Evolutionary conservation across 1,140 invertebrate genomes (phyloP).

Genomic region (Trichoplusia ni): DNA sequence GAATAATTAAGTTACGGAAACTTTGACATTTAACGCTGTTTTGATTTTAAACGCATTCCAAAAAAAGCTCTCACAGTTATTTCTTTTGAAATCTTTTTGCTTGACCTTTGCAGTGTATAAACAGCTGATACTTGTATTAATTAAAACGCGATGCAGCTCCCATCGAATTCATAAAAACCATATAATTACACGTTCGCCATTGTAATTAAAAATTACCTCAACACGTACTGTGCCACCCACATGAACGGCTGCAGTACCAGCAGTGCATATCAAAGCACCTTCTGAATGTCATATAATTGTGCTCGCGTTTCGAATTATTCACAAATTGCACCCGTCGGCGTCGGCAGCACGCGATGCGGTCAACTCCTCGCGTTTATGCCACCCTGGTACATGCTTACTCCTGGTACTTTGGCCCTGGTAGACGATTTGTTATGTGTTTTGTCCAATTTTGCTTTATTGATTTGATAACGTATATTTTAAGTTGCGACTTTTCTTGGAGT

Average conservation of each 20-base stretch:
- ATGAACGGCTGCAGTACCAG: neutral
- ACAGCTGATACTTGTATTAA: neutral
- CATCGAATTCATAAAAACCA: neutral
- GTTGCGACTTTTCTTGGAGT: too few species aligned
- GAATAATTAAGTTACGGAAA: neutral
- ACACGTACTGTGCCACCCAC: neutral
- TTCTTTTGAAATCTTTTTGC: neutral
- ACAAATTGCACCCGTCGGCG: slow-evolving; percentile 15
- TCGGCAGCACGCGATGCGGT: slow-evolving; percentile 34
- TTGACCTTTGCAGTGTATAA: neutral
- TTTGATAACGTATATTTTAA: too few species aligned
- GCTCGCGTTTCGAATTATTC: slow-evolving; percentile 28
- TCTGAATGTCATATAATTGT: slow-evolving; percentile 30
- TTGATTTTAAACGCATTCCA: neutral
- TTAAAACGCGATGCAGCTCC: too few species aligned
- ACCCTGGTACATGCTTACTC: slow-evolving; percentile 21
- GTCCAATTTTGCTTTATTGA: neutral
- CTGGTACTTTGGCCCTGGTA: slow-evolving; percentile 11
- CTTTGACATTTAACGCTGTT: too few species aligned
- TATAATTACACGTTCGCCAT: neutral
- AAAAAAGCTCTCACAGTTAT: neutral
- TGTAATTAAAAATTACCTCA: slow-evolving; percentile 13
- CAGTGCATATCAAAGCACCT: slow-evolving; percentile 17
- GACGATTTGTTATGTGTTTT: neutral
- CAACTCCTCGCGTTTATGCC: slow-evolving; percentile 32